These are phyloP conservation scores for Scophthalmus maximus DNA, from an alignment of 2,113 vertebrate species.

Conservation along the genomic window DNA sequence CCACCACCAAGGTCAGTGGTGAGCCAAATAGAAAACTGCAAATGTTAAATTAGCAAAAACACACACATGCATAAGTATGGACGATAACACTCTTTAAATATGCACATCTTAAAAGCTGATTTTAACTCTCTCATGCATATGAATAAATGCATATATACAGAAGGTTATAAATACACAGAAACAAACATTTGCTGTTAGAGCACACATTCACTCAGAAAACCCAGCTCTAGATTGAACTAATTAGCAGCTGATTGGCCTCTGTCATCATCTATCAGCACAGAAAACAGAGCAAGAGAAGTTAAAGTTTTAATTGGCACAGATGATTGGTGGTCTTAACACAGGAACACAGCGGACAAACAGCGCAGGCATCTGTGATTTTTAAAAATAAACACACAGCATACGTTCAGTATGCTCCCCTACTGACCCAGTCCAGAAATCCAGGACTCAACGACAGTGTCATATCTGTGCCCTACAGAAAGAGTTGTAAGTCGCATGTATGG, in stretches of 20 bases:
- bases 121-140: neutral
- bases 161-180: conserved; percentile 44
- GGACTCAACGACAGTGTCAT: conserved; percentile 56
- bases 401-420: conserved; percentile 68
- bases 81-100: conserved; percentile 22
- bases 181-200: conserved; percentile 39
- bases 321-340: conserved; percentile 69
- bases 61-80: conserved; percentile 3
- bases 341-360: conserved; percentile 63
- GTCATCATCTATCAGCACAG: conserved; percentile 60
- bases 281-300: conserved; percentile 64
- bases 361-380: conserved; percentile 74
- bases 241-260: conserved; percentile 72
- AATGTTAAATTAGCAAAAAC: conserved; percentile 54
- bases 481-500: conserved; percentile 67
- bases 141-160: conserved; percentile 30
- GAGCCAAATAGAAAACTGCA: conserved; percentile 59
- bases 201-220: conserved; percentile 54
- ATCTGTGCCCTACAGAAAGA: conserved; percentile 64
- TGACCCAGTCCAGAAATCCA: conserved; percentile 67
- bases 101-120: conserved; percentile 20
- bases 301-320: conserved; percentile 75
- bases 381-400: conserved; percentile 76
- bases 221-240: conserved; percentile 56
- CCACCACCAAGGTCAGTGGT: conserved; percentile 77